These are phyloP conservation scores for Pheosia gnoma DNA, from an alignment of 2,888 invertebrate species.

Conservation along the genomic window DNA sequence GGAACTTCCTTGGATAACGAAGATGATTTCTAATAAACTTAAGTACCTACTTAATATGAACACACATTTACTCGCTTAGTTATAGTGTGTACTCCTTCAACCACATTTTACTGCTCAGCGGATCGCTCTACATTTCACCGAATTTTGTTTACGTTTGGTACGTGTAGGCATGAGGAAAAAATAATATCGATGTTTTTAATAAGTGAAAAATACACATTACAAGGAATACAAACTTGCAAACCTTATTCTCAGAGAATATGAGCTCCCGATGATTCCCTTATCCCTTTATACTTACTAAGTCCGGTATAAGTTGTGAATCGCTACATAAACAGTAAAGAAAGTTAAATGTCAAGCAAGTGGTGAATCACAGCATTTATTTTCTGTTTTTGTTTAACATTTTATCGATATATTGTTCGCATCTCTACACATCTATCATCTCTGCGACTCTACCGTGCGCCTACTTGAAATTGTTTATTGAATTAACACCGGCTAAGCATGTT, in stretches of 20 bases:
- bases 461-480: conserved; percentile 50
- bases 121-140: conserved; percentile 52
- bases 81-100: conserved; percentile 52
- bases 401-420: conserved; percentile 29
- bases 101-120: conserved; percentile 59
- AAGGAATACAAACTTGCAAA: no score
- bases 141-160: conserved; percentile 38
- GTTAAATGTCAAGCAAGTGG: no score
- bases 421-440: conserved; percentile 6
- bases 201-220: no score
- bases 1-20: neutral
- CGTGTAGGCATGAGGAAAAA: conserved; percentile 1
- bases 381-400: neutral
- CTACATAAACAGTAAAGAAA: no score
- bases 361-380: no score
- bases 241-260: no score
- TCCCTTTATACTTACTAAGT: no score
- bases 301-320: no score
- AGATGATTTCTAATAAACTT: no score
- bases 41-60: conserved; percentile 23
- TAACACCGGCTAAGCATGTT: conserved; percentile 43
- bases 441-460: conserved; percentile 18
- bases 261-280: no score
- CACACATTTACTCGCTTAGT: conserved; percentile 14
- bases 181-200: neutral